These are phyloP conservation scores for Helicoverpa assulta DNA, from an alignment of 2,888 invertebrate genomes.

Conservation along the genomic window DNA sequence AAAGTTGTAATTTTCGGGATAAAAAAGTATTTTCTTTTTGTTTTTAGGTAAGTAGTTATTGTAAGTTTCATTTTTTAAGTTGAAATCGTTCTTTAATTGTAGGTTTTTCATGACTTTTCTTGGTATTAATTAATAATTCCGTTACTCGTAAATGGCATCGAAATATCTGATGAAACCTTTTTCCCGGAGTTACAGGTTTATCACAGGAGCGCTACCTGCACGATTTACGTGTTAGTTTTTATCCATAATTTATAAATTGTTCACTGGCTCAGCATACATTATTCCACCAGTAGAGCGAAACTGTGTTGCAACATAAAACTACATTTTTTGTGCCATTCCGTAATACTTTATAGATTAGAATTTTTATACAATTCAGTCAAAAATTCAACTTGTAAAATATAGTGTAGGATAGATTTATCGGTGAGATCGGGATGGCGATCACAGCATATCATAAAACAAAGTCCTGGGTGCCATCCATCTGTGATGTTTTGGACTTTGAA, in stretches of 20 bases:
- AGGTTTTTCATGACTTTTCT: too few species aligned
- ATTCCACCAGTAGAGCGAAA: not conserved
- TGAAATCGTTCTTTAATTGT: not conserved
- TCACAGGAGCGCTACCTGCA: too few species aligned
- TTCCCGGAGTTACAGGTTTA: too few species aligned
- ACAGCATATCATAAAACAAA: slow-evolving; percentile 46
- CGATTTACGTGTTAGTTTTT: too few species aligned
- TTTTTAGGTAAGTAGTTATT: not conserved
- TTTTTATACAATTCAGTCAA: slow-evolving; percentile 6
- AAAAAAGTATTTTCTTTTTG: slow-evolving; percentile 3
- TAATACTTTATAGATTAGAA: not conserved
- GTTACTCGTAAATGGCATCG: not conserved
- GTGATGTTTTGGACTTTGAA: slow-evolving; percentile 17
- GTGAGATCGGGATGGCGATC: slow-evolving; percentile 22
- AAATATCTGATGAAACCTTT: too few species aligned
- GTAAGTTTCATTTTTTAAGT: too few species aligned
- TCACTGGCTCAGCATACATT: too few species aligned
- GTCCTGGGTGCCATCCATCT: slow-evolving; percentile 37
- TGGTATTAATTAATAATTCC: not conserved
- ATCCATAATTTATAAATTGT: too few species aligned
- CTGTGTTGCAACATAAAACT: not conserved
- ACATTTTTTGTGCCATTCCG: not conserved
- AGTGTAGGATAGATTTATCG: slow-evolving; percentile 37
- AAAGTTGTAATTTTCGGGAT: slow-evolving; percentile 21
- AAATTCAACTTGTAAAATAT: slow-evolving; percentile 7